Percentiles rank a stretch among this genome's conserved stretches.
These are phyloP conservation scores for Chlamydotis undulata DNA, from an alignment of 2,113 vertebrate genomes.

Conservation along the genomic window DNA sequence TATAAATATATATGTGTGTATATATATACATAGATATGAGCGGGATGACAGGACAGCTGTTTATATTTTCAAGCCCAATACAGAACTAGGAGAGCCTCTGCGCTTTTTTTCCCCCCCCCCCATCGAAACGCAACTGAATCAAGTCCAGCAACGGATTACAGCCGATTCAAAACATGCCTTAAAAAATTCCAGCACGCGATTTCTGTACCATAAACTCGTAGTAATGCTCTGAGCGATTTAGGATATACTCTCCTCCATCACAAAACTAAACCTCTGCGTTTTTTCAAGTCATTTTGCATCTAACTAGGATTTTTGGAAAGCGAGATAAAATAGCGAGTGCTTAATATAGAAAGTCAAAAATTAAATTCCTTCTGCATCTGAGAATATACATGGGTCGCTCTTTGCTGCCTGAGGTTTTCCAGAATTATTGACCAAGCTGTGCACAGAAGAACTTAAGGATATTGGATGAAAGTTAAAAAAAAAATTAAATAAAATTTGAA, in stretches of 20 bases:
- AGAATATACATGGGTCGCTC: slow-evolving; percentile 44
- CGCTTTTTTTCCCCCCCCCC: not conserved
- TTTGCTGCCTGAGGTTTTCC: slow-evolving; percentile 69
- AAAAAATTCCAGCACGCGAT: slow-evolving; percentile 21
- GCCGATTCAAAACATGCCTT: slow-evolving; percentile 10
- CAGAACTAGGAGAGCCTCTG: slow-evolving; percentile 25
- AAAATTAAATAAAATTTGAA: not conserved
- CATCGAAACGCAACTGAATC: slow-evolving; percentile 16
- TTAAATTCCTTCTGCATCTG: slow-evolving; percentile 63
- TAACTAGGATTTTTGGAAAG: slow-evolving; percentile 69
- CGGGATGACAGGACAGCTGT: slow-evolving; percentile 42
- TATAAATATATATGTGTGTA: slow-evolving; percentile 55
- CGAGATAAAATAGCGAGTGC: slow-evolving; percentile 66
- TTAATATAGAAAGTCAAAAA: slow-evolving; percentile 61
- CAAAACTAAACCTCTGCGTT: slow-evolving; percentile 64
- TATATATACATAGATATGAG: slow-evolving; percentile 33
- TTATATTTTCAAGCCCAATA: slow-evolving; percentile 43
- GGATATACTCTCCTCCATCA: slow-evolving; percentile 65
- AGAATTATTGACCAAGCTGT: slow-evolving; percentile 67
- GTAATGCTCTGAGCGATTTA: slow-evolving; percentile 58
- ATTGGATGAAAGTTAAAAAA: not conserved
- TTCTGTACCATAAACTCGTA: slow-evolving; percentile 56
- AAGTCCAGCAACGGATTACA: slow-evolving; percentile 38
- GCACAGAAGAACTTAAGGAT: slow-evolving; percentile 21
- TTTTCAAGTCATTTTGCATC: slow-evolving; percentile 46